Evolutionary conservation across 2,797 vertebrate genomes (phyloP), one percentile per base, ranked within the genome.

Genomic region (Gastrophryne carolinensis): DNA sequence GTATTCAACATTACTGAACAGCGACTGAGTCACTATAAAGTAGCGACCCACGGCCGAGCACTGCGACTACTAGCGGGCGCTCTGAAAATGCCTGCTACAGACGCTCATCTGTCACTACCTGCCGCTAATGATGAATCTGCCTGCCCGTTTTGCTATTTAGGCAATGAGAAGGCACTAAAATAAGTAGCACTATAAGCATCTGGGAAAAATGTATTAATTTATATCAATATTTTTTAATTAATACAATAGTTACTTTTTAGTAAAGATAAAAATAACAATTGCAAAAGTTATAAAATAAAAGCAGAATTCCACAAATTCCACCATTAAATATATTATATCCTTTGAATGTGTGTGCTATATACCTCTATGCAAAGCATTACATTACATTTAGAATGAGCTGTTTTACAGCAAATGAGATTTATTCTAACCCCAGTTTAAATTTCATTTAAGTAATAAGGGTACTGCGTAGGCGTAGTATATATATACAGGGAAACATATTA

Each of bases 271-370:
- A 17, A 4, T 12, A 19, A 15, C 32, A 56, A 68, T 54, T 56
- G 24, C 41, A 47, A 68, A 56, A 56, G 30, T 13, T 24, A 47
- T n/a, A n/a, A n/a, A 17, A 21, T 47, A 10, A 73, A 73, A 73
- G 39, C 35, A 9, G 41, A 56, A 24, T 21, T 17, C 17, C 41
- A 17, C 50, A 54, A 54, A 30, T 73, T 54, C 63, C 34, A 64
- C 63, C 34, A 64, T 73, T 73, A 73, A 64, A 73, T 53, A 73
- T 63, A 73, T 73, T 53, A 73, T 41, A 15, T 4, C 34, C 60
- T 41, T 26, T 64, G 60, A 53, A 64, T 54, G 64, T 73, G 47
- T 35, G 53, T 63, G 49, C 57, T 54, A 35, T 56, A 6, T 49
- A 64, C 60, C 49, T 64, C 34, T 64, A 19, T 56, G 71, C 34